Conservation (phyloP, 2,113 vertebrate genomes). For the Glaucidium brasilianum region DNA sequence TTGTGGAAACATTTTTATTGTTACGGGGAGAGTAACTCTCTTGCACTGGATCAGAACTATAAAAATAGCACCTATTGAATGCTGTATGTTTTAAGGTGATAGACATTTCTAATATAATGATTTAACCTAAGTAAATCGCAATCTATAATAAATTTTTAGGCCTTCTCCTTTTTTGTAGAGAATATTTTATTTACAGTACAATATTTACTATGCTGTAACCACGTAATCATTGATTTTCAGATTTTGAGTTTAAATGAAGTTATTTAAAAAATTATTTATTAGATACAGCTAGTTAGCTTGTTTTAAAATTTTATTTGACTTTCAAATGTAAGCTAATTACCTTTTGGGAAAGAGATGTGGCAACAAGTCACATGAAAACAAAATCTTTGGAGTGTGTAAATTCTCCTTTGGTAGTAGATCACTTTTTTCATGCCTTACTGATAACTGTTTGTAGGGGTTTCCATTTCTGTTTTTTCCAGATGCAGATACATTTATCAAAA, state of each 20-base stretch:
- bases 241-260: constrained; percentile 1
- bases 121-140: neutral
- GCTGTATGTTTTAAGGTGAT: neutral
- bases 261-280: constrained; percentile 57
- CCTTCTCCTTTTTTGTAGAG: neutral
- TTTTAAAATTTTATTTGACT: constrained; percentile 17
- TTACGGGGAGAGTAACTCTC: neutral
- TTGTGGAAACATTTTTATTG: constrained; percentile 38
- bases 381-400: neutral
- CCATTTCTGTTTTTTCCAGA: neutral
- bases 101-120: neutral
- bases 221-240: neutral
- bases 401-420: neutral
- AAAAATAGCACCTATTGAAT: neutral
- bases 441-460: neutral
- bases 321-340: neutral
- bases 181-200: neutral
- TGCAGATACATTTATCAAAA: neutral
- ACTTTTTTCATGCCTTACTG: neutral
- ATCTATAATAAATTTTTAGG: neutral
- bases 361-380: neutral
- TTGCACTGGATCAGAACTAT: constrained; percentile 8
- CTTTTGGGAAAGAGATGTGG: neutral
- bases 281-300: constrained; percentile 2
- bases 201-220: neutral